phyloP scores from a whole-genome alignment of 2,113 vertebrate species.

The Genyomyrus donnyi region DNA sequence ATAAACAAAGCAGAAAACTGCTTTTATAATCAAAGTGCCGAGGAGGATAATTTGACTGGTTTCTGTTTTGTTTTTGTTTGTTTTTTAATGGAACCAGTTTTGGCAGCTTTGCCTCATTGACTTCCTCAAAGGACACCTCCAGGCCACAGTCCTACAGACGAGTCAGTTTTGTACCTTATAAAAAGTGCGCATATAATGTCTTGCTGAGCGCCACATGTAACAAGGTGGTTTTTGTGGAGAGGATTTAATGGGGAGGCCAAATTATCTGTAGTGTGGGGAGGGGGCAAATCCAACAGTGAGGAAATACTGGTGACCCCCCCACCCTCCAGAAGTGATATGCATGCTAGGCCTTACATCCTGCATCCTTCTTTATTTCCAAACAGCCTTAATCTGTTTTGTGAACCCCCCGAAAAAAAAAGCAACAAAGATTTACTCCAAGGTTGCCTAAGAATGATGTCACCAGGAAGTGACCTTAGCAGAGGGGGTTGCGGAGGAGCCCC shows the following conservation, averaged over 20 bases:
- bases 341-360: not conserved
- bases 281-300: not conserved
- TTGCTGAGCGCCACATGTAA: not conserved
- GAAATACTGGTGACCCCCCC: not conserved
- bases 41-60: not conserved
- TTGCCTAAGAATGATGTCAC: not conserved
- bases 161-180: not conserved
- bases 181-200: not conserved
- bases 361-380: not conserved
- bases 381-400: not conserved
- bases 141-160: not conserved
- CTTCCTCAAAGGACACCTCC: not conserved
- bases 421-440: not conserved
- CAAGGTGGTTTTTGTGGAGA: not conserved
- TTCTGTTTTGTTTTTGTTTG: not conserved
- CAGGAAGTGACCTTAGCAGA: not conserved
- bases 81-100: not conserved
- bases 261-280: not conserved
- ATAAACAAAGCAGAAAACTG: not conserved
- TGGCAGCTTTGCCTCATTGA: not conserved
- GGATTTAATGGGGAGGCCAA: not conserved
- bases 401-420: not conserved
- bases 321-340: not conserved
- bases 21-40: not conserved
- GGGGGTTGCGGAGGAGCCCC: not conserved